A percentile compares a stretch with the other conserved stretches of the same genome.
These are phyloP conservation scores for Agonopterix subpropinquella DNA, from an alignment of 2,888 invertebrate species.

Conservation along the genomic window DNA sequence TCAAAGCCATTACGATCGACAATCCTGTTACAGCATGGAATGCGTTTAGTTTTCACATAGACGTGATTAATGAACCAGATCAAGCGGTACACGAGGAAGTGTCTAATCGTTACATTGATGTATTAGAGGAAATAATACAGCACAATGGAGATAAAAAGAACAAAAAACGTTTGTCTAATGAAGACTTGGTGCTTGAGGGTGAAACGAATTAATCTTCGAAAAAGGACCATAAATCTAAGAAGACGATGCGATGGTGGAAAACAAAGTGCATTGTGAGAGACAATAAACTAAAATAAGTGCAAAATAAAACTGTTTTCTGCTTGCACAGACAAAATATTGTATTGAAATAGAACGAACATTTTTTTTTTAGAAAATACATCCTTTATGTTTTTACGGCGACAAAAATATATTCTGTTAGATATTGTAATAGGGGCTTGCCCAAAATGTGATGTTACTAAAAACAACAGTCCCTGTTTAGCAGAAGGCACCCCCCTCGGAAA, in stretches of 20 bases:
- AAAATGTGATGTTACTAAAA: too few relatives aligned
- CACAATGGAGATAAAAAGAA: constrained; percentile 10
- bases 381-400: too few relatives aligned
- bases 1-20: constrained; percentile 17
- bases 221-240: constrained; percentile 26
- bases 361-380: too few relatives aligned
- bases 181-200: constrained; percentile 10
- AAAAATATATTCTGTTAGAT: too few relatives aligned
- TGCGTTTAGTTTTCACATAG: constrained; percentile 41
- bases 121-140: constrained; percentile 39
- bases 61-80: constrained; percentile 51
- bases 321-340: not conserved
- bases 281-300: constrained; percentile 31
- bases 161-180: constrained; percentile 20
- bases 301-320: constrained; percentile 27
- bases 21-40: constrained; percentile 13
- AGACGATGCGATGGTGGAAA: constrained; percentile 15
- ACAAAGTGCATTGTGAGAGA: constrained; percentile 12
- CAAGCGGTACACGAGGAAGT: constrained; percentile 43
- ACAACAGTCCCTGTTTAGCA: too few relatives aligned
- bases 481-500: too few relatives aligned
- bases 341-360: too few relatives aligned
- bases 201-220: constrained; percentile 22
- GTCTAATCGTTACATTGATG: constrained; percentile 59
- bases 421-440: too few relatives aligned